Evolutionary conservation across 2,797 vertebrate species (phyloP).

Genomic region (Chaenodraco wilsoni): DNA sequence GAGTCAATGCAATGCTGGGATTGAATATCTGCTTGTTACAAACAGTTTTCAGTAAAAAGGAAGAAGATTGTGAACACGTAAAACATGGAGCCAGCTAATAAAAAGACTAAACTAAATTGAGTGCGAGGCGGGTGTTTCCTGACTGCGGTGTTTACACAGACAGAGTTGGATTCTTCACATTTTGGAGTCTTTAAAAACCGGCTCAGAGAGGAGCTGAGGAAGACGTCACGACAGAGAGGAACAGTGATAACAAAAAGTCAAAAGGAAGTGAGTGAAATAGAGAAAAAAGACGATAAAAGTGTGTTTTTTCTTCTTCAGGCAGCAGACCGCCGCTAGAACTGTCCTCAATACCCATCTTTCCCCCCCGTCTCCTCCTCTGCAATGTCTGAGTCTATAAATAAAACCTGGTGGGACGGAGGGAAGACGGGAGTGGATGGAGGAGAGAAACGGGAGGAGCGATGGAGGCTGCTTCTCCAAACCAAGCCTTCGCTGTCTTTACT

Average conservation of each 20-base stretch:
- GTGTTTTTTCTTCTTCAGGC: slow-evolving; percentile 28
- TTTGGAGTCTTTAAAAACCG: slow-evolving; percentile 67
- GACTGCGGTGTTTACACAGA: slow-evolving; percentile 30
- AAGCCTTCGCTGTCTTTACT: neutral
- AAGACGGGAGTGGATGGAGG: slow-evolving; percentile 32
- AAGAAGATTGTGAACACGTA: slow-evolving; percentile 36
- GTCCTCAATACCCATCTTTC: slow-evolving; percentile 35
- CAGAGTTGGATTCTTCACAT: slow-evolving; percentile 71
- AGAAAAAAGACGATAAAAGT: slow-evolving; percentile 25
- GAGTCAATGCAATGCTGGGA: slow-evolving; percentile 58
- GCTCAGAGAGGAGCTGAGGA: slow-evolving; percentile 66
- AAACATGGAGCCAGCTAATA: slow-evolving; percentile 55
- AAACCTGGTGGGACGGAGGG: slow-evolving; percentile 60
- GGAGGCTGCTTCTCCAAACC: slow-evolving; percentile 17
- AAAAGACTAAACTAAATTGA: slow-evolving; percentile 34
- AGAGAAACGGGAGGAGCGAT: slow-evolving; percentile 30
- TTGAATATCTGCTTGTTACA: slow-evolving; percentile 40
- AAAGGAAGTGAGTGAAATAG: slow-evolving; percentile 28
- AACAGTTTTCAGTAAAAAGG: slow-evolving; percentile 28
- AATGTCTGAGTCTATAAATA: slow-evolving; percentile 76
- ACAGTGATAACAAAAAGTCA: slow-evolving; percentile 8
- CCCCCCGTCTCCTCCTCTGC: slow-evolving; percentile 58
- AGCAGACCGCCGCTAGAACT: slow-evolving; percentile 24
- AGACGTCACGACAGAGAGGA: slow-evolving; percentile 61
- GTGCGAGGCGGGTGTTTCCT: slow-evolving; percentile 35